Evolutionary conservation across 2,888 invertebrate species (phyloP), one percentile per base, ranked within the genome.

Genomic region (Papilio gigon): DNA sequence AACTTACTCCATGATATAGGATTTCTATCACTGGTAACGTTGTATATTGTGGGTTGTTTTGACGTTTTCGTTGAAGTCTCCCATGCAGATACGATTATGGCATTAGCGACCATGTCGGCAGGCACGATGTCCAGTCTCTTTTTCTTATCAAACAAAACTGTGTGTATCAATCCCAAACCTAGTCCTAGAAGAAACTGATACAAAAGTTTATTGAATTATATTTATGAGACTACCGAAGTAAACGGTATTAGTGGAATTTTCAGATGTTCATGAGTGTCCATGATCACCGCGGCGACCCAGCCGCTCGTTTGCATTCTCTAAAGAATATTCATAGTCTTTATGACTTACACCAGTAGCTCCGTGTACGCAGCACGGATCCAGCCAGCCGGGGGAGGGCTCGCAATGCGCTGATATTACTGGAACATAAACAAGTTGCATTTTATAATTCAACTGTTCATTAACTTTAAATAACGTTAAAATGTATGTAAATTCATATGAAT

Each of bases 61-160:
- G 56, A 5, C 8, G 22, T 5, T n/a, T 58, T 33, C 42, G 17
- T 58, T 9, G 65, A 58, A 4, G 59, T 65, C 6, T 59, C 65
- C 65, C 65, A 65, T 4, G 58, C 78, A 2, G 76, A 75, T 0
- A 62, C 72, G 0, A 79, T 75, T 1, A 71, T 71, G 0, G 71
- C 71, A 60, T 78, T 79, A 20, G 72, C 76, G 3, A 78, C 77
- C 2, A 70, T 72, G 66, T 79, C 78, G 0, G 74, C 77, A 0
- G 78, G 79, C 0, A 78, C 67, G 20, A 78, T 71, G 42, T 77
- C 76, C 0, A 75, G 56, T 11, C 68, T 60, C 2, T 70, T 69
- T 1, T 47, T 27, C 2, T 63, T 66, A 5, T 70, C 58, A 0
- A 71, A 47, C 0, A 69, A 65, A 0, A 76, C 17, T 0, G 27